A percentile compares a stretch with the other conserved stretches of the same genome.
Evolutionary conservation across 2,113 vertebrate species (phyloP).

Genomic region (Indicator indicator): DNA sequence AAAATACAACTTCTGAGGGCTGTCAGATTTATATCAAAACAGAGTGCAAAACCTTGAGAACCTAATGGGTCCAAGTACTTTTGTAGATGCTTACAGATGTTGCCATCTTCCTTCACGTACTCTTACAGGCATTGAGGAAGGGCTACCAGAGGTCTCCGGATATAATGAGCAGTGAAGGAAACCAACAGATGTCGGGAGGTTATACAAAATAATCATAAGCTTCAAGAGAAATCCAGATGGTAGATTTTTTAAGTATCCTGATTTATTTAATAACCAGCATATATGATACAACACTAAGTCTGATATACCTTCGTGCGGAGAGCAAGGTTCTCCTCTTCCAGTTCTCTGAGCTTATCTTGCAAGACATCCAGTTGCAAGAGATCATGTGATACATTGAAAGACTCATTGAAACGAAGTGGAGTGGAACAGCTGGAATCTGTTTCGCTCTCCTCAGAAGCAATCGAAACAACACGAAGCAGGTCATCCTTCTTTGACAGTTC

Average conservation of each 20-base stretch:
- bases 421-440: constrained; percentile 91
- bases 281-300: accelerated
- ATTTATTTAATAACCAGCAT: neutral
- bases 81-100: accelerated
- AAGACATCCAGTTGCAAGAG: constrained; percentile 89
- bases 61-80: neutral
- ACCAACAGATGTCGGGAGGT: neutral
- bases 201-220: neutral
- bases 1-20: neutral
- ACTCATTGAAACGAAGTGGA: constrained; percentile 80
- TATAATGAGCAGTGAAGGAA: neutral
- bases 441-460: constrained; percentile 93
- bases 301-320: constrained; percentile 87
- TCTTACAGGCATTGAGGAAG: neutral
- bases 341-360: constrained; percentile 90
- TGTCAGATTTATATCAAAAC: neutral
- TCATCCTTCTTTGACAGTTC: constrained; percentile 95
- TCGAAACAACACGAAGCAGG: constrained; percentile 91
- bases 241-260: neutral
- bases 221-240: neutral
- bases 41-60: neutral
- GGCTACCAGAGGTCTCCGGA: neutral
- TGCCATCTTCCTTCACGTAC: neutral
- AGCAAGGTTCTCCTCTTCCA: constrained; percentile 93
- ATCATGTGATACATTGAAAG: constrained; percentile 72